These are phyloP conservation scores for Habrosyne pyritoides DNA, from an alignment of 2,888 invertebrate species.

Conservation along the genomic window DNA sequence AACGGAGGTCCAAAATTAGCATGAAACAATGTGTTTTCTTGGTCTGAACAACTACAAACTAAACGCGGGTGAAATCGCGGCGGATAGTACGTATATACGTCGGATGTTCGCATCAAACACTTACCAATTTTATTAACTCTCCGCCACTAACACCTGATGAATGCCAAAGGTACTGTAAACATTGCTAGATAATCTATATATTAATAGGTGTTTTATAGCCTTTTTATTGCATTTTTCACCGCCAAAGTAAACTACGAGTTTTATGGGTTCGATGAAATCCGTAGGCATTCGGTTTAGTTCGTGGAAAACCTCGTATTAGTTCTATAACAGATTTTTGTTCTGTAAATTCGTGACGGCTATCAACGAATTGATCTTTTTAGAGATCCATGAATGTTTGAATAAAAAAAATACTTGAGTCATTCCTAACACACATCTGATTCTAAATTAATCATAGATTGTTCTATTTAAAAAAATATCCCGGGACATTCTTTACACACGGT, in stretches of 20 bases:
- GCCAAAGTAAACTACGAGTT: slow-evolving; percentile 7
- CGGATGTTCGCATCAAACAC: neutral
- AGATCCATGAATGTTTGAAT: too few relatives aligned
- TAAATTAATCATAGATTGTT: too few relatives aligned
- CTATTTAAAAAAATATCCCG: too few relatives aligned
- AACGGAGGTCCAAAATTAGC: too few relatives aligned
- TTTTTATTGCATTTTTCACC: slow-evolving; percentile 5
- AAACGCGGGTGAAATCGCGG: too few relatives aligned
- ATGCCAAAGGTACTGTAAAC: neutral
- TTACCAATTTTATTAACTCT: neutral
- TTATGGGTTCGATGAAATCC: slow-evolving; percentile 5
- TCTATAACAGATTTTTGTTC: neutral
- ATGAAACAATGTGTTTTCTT: too few relatives aligned
- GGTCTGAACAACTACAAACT: too few relatives aligned
- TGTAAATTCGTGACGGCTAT: too few relatives aligned
- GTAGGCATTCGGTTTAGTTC: neutral
- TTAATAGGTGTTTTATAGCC: neutral
- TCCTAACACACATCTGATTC: too few relatives aligned
- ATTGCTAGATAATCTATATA: neutral
- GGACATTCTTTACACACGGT: too few relatives aligned
- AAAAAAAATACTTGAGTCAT: too few relatives aligned
- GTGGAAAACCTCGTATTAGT: neutral
- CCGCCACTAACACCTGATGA: slow-evolving; percentile 1
- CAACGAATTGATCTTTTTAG: too few relatives aligned
- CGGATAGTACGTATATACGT: neutral